These are phyloP conservation scores for Leucoptera coffeella DNA, from an alignment of 2,888 invertebrate genomes.

Conservation along the genomic window DNA sequence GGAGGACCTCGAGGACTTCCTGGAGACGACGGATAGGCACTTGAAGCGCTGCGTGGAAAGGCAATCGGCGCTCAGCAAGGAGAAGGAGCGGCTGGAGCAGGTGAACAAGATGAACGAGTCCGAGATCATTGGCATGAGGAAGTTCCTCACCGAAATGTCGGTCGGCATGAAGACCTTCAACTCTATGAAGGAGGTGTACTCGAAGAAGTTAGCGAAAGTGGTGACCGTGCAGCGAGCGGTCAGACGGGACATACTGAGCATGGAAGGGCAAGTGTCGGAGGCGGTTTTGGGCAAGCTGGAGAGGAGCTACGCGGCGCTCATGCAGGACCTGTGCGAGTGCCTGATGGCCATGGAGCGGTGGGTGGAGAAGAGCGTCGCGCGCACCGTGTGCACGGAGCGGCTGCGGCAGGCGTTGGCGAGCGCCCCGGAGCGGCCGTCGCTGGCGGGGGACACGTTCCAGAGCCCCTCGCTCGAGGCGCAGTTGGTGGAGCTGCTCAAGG, in stretches of 20 bases:
- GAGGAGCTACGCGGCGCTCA: slow-evolving; percentile 27
- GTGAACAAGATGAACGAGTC: slow-evolving; percentile 35
- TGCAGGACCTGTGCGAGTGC: slow-evolving; percentile 33
- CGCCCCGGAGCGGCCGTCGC: slow-evolving; percentile 18
- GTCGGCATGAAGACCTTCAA: slow-evolving; percentile 30
- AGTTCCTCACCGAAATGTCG: slow-evolving; percentile 32
- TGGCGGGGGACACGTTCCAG: slow-evolving; percentile 20
- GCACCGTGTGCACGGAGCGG: slow-evolving; percentile 27
- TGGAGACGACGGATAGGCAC: slow-evolving; percentile 38
- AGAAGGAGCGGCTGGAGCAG: slow-evolving; percentile 28
- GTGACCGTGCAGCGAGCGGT: slow-evolving; percentile 32
- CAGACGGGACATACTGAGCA: slow-evolving; percentile 25
- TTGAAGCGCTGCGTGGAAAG: slow-evolving; percentile 29
- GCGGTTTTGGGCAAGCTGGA: slow-evolving; percentile 24
- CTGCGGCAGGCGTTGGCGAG: slow-evolving; percentile 29
- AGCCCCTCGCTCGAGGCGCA: slow-evolving; percentile 31
- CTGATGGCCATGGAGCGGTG: slow-evolving; percentile 33
- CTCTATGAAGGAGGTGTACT: slow-evolving; percentile 29
- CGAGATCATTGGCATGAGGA: slow-evolving; percentile 31
- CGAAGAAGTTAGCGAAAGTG: slow-evolving; percentile 25
- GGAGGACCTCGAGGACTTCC: slow-evolving; percentile 39
- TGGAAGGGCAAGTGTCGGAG: slow-evolving; percentile 22
- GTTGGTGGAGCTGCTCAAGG: slow-evolving; percentile 29
- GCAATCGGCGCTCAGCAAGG: slow-evolving; percentile 26
- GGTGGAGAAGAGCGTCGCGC: slow-evolving; percentile 25